Base-by-base conservation (phyloP, 2,113 vertebrate genomes). In the Callorhinus ursinus region DNA sequence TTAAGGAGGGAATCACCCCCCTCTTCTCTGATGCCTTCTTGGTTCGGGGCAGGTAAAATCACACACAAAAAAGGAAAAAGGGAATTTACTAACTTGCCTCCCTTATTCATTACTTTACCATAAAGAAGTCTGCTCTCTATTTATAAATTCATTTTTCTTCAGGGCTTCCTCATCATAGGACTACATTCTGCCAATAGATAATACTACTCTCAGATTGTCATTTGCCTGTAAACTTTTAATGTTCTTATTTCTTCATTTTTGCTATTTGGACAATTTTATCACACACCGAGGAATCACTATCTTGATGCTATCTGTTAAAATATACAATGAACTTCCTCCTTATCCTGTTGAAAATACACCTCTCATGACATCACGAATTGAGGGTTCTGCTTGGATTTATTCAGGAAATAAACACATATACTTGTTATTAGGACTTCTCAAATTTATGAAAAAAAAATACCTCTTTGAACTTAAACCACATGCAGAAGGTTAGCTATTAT, bases 381-480 rank as follows among this genome's bases (percentile, higher is more conserved):
- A 88, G 26, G 36, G 69, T 39, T 49, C 36, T 67, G 51, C 72
- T 86, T 90, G 16, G 36, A 71, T 61, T 55, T 81, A n/a, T 28
- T 92, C 67, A 84, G 57, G 90, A 97, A 84, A 82, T 16, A 31
- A 55, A 93, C 36, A 77, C 4, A 15, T 19, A 95, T 42, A 14
- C 33, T 90, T 4, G 21, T 92, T 93, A 87, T 4, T 51, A 46
- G 42, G 88, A 53, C 5, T 97, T 83, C 67, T 36, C 46, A 83
- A 89, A 90, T 92, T 49, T 53, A 87, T 86, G 39, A 96, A 97
- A 97, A 96, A 96, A 97, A 53, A 94, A 97, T 67, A 77, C 15
- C 59, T 65, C 46, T 24, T 7, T 92, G 88, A 77, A 57, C 14
- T 51, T 51, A 89, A 96, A 97, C 24, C 67, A 39, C 53, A 26